These are phyloP conservation scores for Portevinia maculata DNA, from an alignment of 2,888 invertebrate genomes.

Conservation along the genomic window DNA sequence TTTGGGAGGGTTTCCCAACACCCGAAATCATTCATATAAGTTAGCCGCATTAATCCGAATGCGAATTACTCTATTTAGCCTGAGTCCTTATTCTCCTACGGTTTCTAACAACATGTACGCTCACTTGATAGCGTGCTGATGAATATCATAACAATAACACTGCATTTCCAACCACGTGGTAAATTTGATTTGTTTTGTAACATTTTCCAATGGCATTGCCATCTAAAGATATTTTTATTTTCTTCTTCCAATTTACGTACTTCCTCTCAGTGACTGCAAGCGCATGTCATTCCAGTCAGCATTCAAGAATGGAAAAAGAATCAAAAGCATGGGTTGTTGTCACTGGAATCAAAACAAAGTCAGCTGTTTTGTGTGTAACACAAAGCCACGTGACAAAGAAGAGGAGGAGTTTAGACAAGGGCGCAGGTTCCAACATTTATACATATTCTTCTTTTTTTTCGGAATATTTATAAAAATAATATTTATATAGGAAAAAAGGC, in stretches of 20 bases:
- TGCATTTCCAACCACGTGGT: constrained; percentile 57
- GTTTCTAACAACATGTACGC: neutral
- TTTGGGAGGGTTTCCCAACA: too few species aligned
- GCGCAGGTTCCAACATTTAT: constrained; percentile 56
- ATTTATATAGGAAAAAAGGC: constrained; percentile 65
- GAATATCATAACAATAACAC: constrained; percentile 41
- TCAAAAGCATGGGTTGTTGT: constrained; percentile 59
- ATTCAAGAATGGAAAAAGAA: neutral
- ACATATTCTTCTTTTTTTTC: constrained; percentile 38
- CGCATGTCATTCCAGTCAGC: constrained; percentile 69
- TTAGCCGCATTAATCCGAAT: too few species aligned
- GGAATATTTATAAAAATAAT: constrained; percentile 71
- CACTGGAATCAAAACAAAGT: constrained; percentile 73
- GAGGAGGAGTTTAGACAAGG: constrained; percentile 57
- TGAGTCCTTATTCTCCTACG: too few species aligned
- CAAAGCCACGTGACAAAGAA: constrained; percentile 66
- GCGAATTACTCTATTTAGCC: too few species aligned
- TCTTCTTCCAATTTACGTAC: constrained; percentile 19
- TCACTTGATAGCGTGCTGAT: constrained; percentile 12
- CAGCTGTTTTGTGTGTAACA: constrained; percentile 65
- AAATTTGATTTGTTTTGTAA: constrained; percentile 60
- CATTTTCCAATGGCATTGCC: constrained; percentile 56
- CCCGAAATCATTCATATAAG: too few species aligned
- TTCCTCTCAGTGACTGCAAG: constrained; percentile 23
- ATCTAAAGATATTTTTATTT: constrained; percentile 14